Base-by-base conservation (phyloP, 2,113 vertebrate genomes). In the Urocitellus parryii region DNA sequence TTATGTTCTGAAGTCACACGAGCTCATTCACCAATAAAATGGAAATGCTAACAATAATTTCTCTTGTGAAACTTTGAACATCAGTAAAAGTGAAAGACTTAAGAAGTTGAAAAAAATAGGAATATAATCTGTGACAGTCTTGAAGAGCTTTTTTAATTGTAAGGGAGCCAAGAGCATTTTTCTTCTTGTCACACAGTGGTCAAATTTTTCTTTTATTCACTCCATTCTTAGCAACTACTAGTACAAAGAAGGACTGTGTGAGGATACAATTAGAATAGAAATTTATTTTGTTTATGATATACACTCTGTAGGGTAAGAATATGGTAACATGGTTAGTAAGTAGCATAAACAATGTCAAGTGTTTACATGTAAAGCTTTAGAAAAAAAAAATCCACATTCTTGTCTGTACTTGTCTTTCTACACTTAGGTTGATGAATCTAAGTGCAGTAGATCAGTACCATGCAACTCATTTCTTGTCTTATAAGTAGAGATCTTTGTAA, bases 401-500 rank as follows among this genome's bases (percentile, higher is more conserved):
- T 96, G 90, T 56, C 84, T 88, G 4, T 94, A 73, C 91, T 91
- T 97, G 91, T 88, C 95, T 95, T 95, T 73, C 70, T 79, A 24
- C 0, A 7, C 51, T 87, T 84, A 45, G 4, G 80, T 94, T 89
- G 89, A 96, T 91, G 91, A 94, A 90, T 63, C n/a, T 83, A 76
- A 83, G 78, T 88, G 10, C 77, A 88, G 56, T 81, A 68, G 58
- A 87, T 88, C 32, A 88, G 76, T 92, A 84, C 90, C 42, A 90
- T 83, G 70, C 45, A 94, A 96, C 79, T 90, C 22, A 84, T 79
- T 96, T 96, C 83, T 97, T 96, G 65, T 94, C 76, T 61, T 93
- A 1, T 91, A 96, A 97, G 96, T 89, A 82, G 82, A 91, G 83
- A 81, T 78, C 87, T 97, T 98, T 96, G 80, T 93, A 96, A 89